Base-by-base conservation (phyloP, 92 coral and sea anemone species). In the Pocillopora grandis region DNA sequence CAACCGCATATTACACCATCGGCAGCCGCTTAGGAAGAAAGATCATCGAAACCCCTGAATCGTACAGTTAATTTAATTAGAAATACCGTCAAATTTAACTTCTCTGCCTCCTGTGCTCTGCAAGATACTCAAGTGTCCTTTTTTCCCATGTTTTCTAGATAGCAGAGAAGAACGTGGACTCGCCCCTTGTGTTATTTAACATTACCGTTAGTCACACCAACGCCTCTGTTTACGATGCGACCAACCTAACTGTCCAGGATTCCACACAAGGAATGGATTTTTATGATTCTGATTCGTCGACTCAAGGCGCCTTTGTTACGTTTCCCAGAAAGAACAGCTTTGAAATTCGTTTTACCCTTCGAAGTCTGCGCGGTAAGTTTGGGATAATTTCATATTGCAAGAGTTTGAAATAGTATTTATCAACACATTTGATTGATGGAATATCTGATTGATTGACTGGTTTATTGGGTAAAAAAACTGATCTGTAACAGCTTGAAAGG, bases 111-210 rank as follows among this genome's bases (percentile, higher is more conserved):
- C 31, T 27, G 31, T 27, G 31, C 27, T 27, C 27, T 65, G 19
- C 73, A 0, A 17, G 9, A 31, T 33, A 13, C 16, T 68, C 52
- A 68, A 35, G 9, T 35, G 9, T n/a, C 55, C 0, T 15, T 36
- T 0, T 66, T 16, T 37, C 2, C 58, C 14, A 16, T 78, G 20
- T 61, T 60, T 72, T 72, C 31, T 77, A 97, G 99, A 82, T 88
- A 9, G 15, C 83, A 20, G 82, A 89, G 55, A 62, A 71, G 7
- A 84, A 84, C 58, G 79, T 89, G 71, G 98, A 94, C 90, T 90
- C 99, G 0, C 98, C 99, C n/a, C 78, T 84, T 13, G 76, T 95
- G 14, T 69, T 79, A 65, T 97, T 95, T 77, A 92, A 90, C 87
- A 92, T 97, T 49, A 97, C 98, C 52, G 89, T 97, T 67, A 74